Evolutionary conservation across 2,888 invertebrate genomes (phyloP).

Genomic region (Ceratothoa steindachneri): DNA sequence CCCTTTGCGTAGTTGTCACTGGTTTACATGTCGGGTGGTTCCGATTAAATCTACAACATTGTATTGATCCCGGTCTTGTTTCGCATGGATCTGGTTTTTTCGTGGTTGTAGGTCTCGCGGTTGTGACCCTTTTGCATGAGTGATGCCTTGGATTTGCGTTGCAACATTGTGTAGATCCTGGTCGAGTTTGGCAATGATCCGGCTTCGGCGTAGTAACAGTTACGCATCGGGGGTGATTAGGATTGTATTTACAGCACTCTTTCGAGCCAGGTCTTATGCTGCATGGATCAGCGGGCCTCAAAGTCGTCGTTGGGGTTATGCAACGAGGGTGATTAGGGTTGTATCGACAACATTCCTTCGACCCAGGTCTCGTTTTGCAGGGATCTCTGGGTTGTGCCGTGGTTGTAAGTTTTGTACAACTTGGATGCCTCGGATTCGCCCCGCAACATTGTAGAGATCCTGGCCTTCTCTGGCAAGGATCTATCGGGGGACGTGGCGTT

Average conservation of each 20-base stretch:
- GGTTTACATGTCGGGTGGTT: conserved; percentile 49
- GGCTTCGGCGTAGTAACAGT: conserved; percentile 4
- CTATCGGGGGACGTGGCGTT: conserved; percentile 14
- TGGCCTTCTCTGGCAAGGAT: background rate
- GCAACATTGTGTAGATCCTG: conserved; percentile 26
- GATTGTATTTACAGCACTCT: conserved; percentile 7
- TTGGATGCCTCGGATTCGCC: background rate
- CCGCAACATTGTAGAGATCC: conserved; percentile 9
- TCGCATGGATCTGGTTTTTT: conserved; percentile 12
- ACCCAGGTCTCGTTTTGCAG: conserved; percentile 21
- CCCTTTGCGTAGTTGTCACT: conserved; percentile 48
- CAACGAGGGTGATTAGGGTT: conserved; percentile 23
- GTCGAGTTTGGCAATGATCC: conserved; percentile 19
- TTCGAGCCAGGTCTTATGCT: background rate
- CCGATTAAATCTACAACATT: conserved; percentile 48
- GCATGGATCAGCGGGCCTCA: conserved; percentile 15
- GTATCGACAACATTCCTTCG: conserved; percentile 20
- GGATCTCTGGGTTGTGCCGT: background rate
- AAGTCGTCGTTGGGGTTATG: conserved; percentile 4
- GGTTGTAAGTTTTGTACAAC: conserved; percentile 6
- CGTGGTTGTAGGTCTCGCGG: conserved; percentile 32
- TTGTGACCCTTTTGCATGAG: conserved; percentile 4
- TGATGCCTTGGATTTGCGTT: conserved; percentile 7
- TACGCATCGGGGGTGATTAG: conserved; percentile 7
- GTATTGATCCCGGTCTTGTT: background rate